A percentile compares a stretch with the other conserved stretches of the same genome.
Evolutionary conservation across 2,113 vertebrate genomes (phyloP).

Genomic region (Apodemus sylvaticus): DNA sequence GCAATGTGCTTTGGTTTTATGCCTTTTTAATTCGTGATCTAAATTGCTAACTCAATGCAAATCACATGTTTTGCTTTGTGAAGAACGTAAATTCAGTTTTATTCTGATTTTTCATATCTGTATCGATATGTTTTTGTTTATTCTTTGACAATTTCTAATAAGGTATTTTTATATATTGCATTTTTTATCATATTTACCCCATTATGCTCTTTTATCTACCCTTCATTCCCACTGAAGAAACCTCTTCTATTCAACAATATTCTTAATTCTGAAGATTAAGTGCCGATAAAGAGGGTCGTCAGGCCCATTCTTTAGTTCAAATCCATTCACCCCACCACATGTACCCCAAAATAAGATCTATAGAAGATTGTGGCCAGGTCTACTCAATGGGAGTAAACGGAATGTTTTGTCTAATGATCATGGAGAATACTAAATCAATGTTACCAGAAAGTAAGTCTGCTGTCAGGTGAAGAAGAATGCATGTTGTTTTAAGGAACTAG

Average conservation of each 20-base stretch:
- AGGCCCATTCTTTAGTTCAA: conserved; percentile 22
- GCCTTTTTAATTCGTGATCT: not conserved
- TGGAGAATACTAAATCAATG: not conserved
- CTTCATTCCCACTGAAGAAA: not conserved
- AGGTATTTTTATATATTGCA: not conserved
- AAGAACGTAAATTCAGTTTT: not conserved
- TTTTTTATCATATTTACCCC: not conserved
- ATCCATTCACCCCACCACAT: not conserved
- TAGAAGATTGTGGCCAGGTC: not conserved
- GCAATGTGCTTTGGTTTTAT: not conserved
- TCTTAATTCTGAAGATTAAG: not conserved
- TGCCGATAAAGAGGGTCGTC: not conserved
- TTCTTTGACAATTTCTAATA: not conserved
- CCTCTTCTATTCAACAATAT: not conserved
- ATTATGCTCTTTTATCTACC: not conserved
- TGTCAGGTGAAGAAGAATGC: not conserved
- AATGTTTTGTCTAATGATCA: not conserved
- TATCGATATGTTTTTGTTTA: not conserved
- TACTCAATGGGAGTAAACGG: not conserved
- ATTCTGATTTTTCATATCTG: not conserved
- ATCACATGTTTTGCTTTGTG: not conserved
- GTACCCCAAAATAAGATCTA: not conserved
- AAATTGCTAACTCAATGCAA: conserved; percentile 35
- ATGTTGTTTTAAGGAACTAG: not conserved
- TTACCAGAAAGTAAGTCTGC: not conserved